phyloP scores from a whole-genome alignment of 2,888 invertebrate genomes.

The Lycaena phlaeas region DNA sequence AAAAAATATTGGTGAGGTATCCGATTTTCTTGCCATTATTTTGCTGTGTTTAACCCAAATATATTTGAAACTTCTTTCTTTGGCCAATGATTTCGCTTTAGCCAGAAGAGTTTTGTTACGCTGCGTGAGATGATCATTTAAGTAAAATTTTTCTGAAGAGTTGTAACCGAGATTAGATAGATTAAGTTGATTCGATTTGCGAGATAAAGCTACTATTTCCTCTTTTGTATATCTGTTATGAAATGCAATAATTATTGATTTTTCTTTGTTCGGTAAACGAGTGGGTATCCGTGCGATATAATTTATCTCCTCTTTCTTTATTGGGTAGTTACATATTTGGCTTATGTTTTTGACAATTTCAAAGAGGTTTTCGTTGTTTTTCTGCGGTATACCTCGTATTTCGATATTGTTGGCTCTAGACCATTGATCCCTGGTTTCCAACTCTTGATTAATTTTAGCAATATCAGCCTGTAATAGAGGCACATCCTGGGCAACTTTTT shows the following conservation, averaged over 20 bases:
- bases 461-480: neutral
- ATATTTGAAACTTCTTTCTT: constrained; percentile 16
- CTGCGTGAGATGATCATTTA: constrained; percentile 17
- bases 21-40: constrained; percentile 18
- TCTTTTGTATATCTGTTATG: neutral
- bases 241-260: neutral
- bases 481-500: neutral
- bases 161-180: constrained; percentile 10
- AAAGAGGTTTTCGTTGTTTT: neutral
- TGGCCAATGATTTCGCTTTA: constrained; percentile 11
- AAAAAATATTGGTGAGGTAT: constrained; percentile 15
- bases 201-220: neutral
- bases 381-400: neutral
- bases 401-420: neutral
- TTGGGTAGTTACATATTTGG: neutral
- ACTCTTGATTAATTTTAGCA: neutral
- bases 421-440: neutral
- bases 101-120: constrained; percentile 11
- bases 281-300: constrained; percentile 5
- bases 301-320: neutral
- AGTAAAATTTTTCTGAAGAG: constrained; percentile 10
- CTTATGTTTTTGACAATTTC: neutral
- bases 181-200: neutral
- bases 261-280: neutral
- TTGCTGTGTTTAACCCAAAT: constrained; percentile 19